Conservation (phyloP, 2,888 invertebrate genomes). For the Diadegma fenestrale region DNA sequence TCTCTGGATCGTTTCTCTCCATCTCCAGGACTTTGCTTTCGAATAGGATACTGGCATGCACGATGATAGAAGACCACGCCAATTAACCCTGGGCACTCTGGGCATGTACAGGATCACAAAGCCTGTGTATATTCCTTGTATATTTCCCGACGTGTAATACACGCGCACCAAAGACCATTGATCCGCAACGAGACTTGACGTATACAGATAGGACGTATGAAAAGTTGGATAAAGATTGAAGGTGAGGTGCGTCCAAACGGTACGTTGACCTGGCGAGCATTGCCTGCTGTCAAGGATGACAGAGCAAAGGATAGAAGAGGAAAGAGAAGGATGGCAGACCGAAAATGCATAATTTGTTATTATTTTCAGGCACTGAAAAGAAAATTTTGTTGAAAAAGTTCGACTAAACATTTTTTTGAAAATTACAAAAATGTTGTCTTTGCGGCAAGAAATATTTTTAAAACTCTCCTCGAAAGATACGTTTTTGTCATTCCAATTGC, state of each 20-base stretch:
- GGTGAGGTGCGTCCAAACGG: constrained; percentile 25
- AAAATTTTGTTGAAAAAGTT: no score
- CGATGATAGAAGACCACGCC: constrained; percentile 52
- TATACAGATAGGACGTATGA: constrained; percentile 6
- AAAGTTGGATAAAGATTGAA: constrained; percentile 11
- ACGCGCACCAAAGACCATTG: constrained; percentile 3
- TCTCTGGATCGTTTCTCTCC: constrained; percentile 33
- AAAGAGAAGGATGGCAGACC: constrained; percentile 2
- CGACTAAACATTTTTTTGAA: no score
- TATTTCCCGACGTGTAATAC: neutral
- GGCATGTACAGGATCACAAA: neutral
- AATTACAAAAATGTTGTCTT: no score
- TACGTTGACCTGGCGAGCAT: constrained; percentile 41
- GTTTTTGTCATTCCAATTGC: no score
- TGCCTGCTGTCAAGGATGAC: constrained; percentile 41
- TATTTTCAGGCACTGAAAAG: no score
- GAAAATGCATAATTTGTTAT: constrained; percentile 45
- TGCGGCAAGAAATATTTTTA: no score
- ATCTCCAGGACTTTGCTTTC: constrained; percentile 32
- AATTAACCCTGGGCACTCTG: constrained; percentile 57
- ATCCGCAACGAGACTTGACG: neutral
- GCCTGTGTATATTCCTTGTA: neutral
- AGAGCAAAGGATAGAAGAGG: neutral
- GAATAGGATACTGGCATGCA: constrained; percentile 13
- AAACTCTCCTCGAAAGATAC: no score